Conservation (phyloP, 1,140 invertebrate genomes). For the Plodia interpunctella region DNA sequence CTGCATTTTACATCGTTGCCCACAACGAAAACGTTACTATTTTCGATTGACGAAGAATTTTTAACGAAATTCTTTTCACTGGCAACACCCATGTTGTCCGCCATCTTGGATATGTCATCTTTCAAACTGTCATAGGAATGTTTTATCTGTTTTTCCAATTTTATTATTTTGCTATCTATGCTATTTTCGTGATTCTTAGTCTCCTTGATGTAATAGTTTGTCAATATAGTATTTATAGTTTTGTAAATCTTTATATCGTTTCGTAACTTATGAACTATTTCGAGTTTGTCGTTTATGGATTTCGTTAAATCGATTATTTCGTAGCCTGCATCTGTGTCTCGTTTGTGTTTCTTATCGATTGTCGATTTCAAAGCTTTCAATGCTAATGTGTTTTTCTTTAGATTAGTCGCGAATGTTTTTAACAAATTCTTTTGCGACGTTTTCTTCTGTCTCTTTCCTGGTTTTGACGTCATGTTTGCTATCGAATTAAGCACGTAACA, state of each 20-base stretch:
- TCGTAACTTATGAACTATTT: slow-evolving; percentile 59
- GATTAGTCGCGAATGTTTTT: slow-evolving; percentile 47
- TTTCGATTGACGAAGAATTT: slow-evolving; percentile 44
- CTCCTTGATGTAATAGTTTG: slow-evolving; percentile 66
- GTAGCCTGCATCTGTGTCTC: slow-evolving; percentile 29
- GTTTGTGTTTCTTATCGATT: slow-evolving; percentile 39
- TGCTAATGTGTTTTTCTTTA: slow-evolving; percentile 61
- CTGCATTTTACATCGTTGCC: slow-evolving; percentile 53
- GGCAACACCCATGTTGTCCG: slow-evolving; percentile 34
- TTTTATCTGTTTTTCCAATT: slow-evolving; percentile 54
- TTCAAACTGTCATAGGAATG: slow-evolving; percentile 56
- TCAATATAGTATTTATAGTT: slow-evolving; percentile 65
- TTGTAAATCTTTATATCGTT: slow-evolving; percentile 70
- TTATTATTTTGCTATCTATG: slow-evolving; percentile 56
- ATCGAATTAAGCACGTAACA: background rate
- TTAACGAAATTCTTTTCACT: slow-evolving; percentile 37
- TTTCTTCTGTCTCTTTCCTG: slow-evolving; percentile 32
- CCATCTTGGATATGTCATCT: slow-evolving; percentile 48
- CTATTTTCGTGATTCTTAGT: slow-evolving; percentile 58
- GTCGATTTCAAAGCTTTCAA: slow-evolving; percentile 50
- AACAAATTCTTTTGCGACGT: slow-evolving; percentile 40
- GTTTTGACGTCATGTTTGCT: slow-evolving; percentile 25
- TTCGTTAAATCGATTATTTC: slow-evolving; percentile 55
- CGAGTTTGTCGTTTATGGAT: slow-evolving; percentile 65
- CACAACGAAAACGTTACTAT: slow-evolving; percentile 58